A percentile compares a stretch with the other conserved stretches of the same genome.
phyloP scores from a whole-genome alignment of 1,140 invertebrate species.

The Ceratoteleas bidentatus region DNA sequence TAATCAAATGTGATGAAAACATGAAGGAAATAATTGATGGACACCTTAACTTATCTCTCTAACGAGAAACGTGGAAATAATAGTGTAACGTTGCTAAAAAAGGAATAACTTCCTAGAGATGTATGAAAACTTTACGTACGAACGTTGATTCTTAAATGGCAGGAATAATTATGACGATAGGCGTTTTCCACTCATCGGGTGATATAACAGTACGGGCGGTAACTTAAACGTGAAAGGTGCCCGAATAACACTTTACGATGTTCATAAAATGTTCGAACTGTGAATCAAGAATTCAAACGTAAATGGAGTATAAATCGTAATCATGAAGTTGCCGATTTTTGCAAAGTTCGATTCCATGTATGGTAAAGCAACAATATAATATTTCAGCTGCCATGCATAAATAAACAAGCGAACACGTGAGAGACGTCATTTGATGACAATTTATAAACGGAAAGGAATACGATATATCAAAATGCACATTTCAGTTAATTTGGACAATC shows the following conservation, averaged over 20 bases:
- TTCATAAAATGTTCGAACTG: slow-evolving; percentile 52
- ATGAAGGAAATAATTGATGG: too few relatives aligned
- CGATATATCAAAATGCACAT: slow-evolving; percentile 1
- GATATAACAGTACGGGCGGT: slow-evolving; percentile 52
- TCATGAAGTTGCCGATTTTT: slow-evolving; percentile 46
- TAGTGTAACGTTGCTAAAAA: slow-evolving; percentile 4
- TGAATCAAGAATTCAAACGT: slow-evolving; percentile 59
- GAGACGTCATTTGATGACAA: slow-evolving; percentile 27
- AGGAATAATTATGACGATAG: slow-evolving; percentile 30
- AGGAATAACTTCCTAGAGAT: slow-evolving; percentile 29
- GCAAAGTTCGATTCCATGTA: slow-evolving; percentile 23
- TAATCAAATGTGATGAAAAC: too few relatives aligned
- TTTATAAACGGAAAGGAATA: slow-evolving; percentile 24
- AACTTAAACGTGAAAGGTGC: slow-evolving; percentile 54
- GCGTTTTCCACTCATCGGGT: slow-evolving; percentile 50
- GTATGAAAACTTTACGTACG: slow-evolving; percentile 28
- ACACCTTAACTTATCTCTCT: too few relatives aligned
- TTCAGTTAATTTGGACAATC: too few relatives aligned
- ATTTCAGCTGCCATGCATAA: slow-evolving; percentile 34
- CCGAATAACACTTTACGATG: slow-evolving; percentile 61
- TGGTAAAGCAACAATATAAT: slow-evolving; percentile 37
- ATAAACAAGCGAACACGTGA: slow-evolving; percentile 18
- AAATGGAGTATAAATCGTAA: slow-evolving; percentile 61
- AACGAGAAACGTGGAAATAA: not conserved
- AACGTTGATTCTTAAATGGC: slow-evolving; percentile 28